Conservation (phyloP, 1,140 invertebrate species). For the Drosophila bipectinata region DNA sequence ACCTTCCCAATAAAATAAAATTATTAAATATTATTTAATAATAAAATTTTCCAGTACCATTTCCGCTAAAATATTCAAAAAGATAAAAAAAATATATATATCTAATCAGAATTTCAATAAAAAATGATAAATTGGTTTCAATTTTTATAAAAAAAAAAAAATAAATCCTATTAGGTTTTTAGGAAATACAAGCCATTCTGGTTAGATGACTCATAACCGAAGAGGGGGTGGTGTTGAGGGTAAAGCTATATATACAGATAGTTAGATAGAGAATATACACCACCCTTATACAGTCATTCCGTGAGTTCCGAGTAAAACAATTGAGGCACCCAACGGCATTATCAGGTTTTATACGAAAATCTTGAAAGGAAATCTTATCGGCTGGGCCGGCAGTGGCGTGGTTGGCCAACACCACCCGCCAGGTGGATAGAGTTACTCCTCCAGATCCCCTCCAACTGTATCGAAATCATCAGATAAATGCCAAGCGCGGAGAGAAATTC, state of each 20-base stretch:
- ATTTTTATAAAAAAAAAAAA: background rate
- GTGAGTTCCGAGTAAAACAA: conserved; percentile 37
- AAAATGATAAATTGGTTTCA: conserved; percentile 19
- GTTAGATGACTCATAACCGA: too few relatives aligned
- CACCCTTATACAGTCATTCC: background rate
- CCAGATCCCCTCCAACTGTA: too few relatives aligned
- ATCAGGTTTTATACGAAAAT: conserved; percentile 57
- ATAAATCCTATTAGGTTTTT: too few relatives aligned
- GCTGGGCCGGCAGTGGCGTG: background rate
- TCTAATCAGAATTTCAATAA: conserved; percentile 17
- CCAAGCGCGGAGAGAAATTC: conserved; percentile 19
- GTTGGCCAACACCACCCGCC: background rate
- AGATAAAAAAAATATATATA: conserved; percentile 9
- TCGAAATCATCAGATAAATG: conserved; percentile 29
- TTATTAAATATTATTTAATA: too few relatives aligned
- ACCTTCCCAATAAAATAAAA: too few relatives aligned
- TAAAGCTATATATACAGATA: too few relatives aligned
- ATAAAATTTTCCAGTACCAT: background rate
- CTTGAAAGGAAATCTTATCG: conserved; percentile 53
- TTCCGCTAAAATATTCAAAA: conserved; percentile 9
- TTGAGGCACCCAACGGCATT: conserved; percentile 24
- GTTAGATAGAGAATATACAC: background rate
- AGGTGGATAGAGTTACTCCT: too few relatives aligned
- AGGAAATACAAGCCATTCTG: too few relatives aligned
- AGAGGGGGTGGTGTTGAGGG: too few relatives aligned